phyloP scores from a whole-genome alignment of 35 echinoderm and acorn worm species.

The Lytechinus pictus region DNA sequence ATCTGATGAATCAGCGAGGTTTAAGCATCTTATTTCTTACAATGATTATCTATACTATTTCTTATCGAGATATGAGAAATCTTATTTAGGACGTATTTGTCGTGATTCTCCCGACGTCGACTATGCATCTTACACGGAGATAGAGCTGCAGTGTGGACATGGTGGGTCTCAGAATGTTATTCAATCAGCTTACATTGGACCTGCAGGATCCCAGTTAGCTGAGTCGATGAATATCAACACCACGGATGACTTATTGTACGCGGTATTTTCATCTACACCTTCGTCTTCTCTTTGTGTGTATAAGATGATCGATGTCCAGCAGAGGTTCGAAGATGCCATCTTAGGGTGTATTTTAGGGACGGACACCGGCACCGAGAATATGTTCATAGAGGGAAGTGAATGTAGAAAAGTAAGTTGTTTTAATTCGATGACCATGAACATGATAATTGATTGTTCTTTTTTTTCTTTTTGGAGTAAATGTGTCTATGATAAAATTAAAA shows the following conservation, averaged over 20 bases:
- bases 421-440: too few species aligned
- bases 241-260: conserved; percentile 29
- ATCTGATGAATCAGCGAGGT: too few species aligned
- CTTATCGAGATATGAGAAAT: background rate
- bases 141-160: conserved; percentile 52
- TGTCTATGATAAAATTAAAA: too few species aligned
- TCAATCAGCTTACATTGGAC: conserved; percentile 57
- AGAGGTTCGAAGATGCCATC: conserved; percentile 14
- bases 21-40: too few species aligned
- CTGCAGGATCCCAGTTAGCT: conserved; percentile 52
- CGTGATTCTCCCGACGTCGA: background rate
- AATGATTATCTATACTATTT: conserved; percentile 46
- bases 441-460: too few species aligned
- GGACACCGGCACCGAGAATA: background rate
- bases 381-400: too few species aligned
- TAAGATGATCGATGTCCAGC: conserved; percentile 52
- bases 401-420: too few species aligned
- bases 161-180: too few species aligned
- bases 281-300: conserved; percentile 57
- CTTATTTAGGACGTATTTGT: conserved; percentile 19
- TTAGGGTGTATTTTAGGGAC: conserved; percentile 6
- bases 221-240: conserved; percentile 16
- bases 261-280: conserved; percentile 9
- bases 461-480: too few species aligned
- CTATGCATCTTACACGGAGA: conserved; percentile 52